Conservation (phyloP, 2,113 vertebrate genomes). For the Emydocephalus ijimae region DNA sequence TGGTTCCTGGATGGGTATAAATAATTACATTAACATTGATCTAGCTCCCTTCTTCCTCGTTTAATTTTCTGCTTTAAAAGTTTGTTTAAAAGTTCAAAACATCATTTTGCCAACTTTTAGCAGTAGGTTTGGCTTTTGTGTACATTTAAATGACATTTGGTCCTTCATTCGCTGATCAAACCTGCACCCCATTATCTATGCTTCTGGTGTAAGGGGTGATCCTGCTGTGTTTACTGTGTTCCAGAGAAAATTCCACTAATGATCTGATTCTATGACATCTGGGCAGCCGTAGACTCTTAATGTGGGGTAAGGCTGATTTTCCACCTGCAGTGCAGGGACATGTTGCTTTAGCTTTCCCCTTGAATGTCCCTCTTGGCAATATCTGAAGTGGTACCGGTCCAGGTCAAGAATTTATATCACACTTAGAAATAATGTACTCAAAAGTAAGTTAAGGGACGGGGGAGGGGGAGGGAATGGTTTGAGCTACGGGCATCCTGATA, state of each 20-base stretch:
- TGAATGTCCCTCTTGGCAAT: neutral
- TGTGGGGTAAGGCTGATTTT: neutral
- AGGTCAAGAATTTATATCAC: neutral
- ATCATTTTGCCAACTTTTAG: neutral
- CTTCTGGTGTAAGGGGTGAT: neutral
- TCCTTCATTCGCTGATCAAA: neutral
- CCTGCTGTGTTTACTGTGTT: neutral
- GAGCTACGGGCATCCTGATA: neutral
- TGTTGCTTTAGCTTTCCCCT: neutral
- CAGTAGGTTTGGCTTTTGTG: neutral
- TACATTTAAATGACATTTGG: neutral
- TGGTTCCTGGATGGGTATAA: neutral
- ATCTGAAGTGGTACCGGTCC: neutral
- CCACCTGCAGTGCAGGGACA: neutral
- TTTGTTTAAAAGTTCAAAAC: neutral
- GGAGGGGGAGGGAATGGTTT: too few relatives aligned
- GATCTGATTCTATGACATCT: neutral
- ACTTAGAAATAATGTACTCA: neutral
- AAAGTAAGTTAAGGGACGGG: neutral
- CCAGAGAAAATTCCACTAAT: neutral
- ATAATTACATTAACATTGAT: neutral
- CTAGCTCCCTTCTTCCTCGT: neutral
- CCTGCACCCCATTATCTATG: too few relatives aligned
- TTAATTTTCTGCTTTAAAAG: neutral
- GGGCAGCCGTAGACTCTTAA: too few relatives aligned